These are phyloP conservation scores for Saccostrea echinata DNA, from an alignment of 1,140 invertebrate species.

Conservation along the genomic window DNA sequence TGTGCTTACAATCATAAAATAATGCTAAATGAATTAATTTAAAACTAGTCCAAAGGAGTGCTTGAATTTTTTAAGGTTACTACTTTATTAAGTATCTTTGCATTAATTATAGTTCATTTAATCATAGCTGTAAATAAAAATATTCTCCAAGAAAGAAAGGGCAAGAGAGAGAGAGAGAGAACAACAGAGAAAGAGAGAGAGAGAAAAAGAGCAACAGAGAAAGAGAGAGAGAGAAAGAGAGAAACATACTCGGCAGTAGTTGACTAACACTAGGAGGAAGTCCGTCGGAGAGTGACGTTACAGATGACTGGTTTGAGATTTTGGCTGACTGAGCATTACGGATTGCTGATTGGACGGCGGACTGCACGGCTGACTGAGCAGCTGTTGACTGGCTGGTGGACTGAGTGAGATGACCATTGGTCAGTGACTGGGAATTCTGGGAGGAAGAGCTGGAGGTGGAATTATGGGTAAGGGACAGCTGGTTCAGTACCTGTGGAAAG, in stretches of 20 bases:
- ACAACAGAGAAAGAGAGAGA: neutral
- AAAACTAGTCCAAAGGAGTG: no score
- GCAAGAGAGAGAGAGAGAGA: no score
- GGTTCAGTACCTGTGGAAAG: constrained; percentile 56
- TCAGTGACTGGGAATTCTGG: constrained; percentile 52
- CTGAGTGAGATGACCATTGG: constrained; percentile 45
- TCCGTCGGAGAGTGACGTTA: constrained; percentile 66
- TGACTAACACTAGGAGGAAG: constrained; percentile 76
- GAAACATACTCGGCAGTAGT: constrained; percentile 75
- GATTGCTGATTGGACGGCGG: constrained; percentile 52
- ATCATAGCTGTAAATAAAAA: no score
- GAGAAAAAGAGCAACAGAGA: neutral
- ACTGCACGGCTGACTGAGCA: constrained; percentile 50
- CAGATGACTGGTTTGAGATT: constrained; percentile 56
- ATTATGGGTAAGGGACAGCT: constrained; percentile 55
- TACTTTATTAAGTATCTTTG: no score
- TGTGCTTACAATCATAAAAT: no score
- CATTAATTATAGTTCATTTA: no score
- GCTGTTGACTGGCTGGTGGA: constrained; percentile 45
- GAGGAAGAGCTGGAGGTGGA: constrained; percentile 51
- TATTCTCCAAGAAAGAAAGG: no score
- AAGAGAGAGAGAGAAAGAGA: neutral
- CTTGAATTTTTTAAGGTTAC: no score
- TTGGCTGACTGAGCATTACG: constrained; percentile 55
- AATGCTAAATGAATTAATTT: no score